These are phyloP conservation scores for Clivina fossor DNA, from an alignment of 2,888 invertebrate genomes.

Conservation along the genomic window DNA sequence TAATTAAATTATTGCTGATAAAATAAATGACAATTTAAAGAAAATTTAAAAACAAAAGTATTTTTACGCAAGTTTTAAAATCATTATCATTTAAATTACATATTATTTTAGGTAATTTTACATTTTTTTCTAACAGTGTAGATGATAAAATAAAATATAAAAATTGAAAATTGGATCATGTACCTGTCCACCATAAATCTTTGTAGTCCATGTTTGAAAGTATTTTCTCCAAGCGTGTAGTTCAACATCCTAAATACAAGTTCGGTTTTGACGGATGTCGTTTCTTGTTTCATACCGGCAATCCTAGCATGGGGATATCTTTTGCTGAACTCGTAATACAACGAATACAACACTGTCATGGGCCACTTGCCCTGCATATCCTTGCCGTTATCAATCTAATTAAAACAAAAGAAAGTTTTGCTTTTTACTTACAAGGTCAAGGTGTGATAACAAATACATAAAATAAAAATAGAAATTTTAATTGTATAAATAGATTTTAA, in stretches of 20 bases:
- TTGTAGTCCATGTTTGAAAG: slow-evolving; percentile 73
- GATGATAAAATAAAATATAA: too few relatives aligned
- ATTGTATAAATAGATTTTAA: slow-evolving; percentile 1
- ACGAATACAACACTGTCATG: slow-evolving; percentile 73
- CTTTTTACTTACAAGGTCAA: background rate
- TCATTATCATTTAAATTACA: too few relatives aligned
- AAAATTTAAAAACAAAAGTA: too few relatives aligned
- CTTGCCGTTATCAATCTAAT: slow-evolving; percentile 66
- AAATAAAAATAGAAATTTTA: slow-evolving; percentile 1
- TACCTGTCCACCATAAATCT: slow-evolving; percentile 68
- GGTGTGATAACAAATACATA: slow-evolving; percentile 9
- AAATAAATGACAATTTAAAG: slow-evolving; percentile 2
- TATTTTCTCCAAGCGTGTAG: slow-evolving; percentile 74
- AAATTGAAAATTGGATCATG: slow-evolving; percentile 28
- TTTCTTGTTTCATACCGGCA: slow-evolving; percentile 74
- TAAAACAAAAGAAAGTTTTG: slow-evolving; percentile 13
- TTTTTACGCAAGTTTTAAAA: too few relatives aligned
- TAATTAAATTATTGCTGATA: slow-evolving; percentile 5
- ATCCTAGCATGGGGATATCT: slow-evolving; percentile 76
- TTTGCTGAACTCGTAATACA: slow-evolving; percentile 80
- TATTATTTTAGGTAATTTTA: too few relatives aligned
- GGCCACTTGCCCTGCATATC: slow-evolving; percentile 81
- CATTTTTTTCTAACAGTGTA: too few relatives aligned
- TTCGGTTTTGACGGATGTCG: slow-evolving; percentile 73
- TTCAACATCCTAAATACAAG: slow-evolving; percentile 88